Conservation (phyloP, 2,113 vertebrate genomes). For the Formicarius rufipectus region DNA sequence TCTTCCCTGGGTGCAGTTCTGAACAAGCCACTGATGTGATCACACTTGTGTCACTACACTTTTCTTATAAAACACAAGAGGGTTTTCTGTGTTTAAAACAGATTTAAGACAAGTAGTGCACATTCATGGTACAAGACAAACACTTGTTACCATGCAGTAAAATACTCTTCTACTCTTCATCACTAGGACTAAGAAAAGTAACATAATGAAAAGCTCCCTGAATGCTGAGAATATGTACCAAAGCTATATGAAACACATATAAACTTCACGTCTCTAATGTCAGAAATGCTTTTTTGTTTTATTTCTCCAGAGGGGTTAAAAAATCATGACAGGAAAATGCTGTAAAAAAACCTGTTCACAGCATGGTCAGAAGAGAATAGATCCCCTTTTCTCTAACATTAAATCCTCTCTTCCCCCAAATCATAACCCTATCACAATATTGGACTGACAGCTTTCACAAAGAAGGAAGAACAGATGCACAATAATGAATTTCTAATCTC, state of each 20-base stretch:
- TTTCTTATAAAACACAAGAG: not conserved
- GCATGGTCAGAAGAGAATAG: not conserved
- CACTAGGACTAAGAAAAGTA: not conserved
- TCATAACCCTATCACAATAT: slow-evolving; percentile 28
- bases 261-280: not conserved
- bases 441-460: slow-evolving; percentile 22
- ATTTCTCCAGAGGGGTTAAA: not conserved
- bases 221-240: not conserved
- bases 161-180: not conserved
- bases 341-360: not conserved
- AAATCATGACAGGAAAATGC: not conserved
- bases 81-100: not conserved
- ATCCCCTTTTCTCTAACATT: not conserved
- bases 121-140: not conserved
- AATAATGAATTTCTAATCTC: not conserved
- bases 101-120: not conserved
- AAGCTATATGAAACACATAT: not conserved
- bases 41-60: not conserved
- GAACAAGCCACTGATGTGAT: not conserved
- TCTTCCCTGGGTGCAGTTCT: not conserved
- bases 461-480: slow-evolving; percentile 12
- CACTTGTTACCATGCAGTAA: not conserved
- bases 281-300: not conserved
- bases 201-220: not conserved
- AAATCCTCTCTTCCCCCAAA: not conserved